phyloP scores from a whole-genome alignment of 2,888 invertebrate genomes.

The Arge pagana region DNA sequence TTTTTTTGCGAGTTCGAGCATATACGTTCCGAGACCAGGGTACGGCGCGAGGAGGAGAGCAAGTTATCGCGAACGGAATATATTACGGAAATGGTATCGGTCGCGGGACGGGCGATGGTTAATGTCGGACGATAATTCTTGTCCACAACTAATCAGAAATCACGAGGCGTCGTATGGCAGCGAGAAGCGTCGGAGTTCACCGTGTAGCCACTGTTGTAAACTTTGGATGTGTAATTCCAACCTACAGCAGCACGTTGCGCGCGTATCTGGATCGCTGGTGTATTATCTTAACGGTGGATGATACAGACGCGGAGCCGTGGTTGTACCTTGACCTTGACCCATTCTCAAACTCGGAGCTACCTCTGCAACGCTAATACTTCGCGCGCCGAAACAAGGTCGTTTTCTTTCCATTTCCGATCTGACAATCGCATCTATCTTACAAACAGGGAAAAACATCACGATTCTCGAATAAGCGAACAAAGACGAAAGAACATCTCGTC shows the following conservation, averaged over 20 bases:
- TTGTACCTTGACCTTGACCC: neutral
- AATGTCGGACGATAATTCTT: slow-evolving; percentile 38
- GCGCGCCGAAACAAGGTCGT: too few relatives aligned
- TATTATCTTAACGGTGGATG: slow-evolving; percentile 34
- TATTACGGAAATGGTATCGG: slow-evolving; percentile 26
- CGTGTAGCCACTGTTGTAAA: slow-evolving; percentile 5
- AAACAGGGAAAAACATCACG: too few relatives aligned
- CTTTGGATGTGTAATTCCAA: slow-evolving; percentile 9
- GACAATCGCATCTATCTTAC: too few relatives aligned
- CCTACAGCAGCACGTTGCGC: too few relatives aligned
- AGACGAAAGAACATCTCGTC: too few relatives aligned
- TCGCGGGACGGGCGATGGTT: slow-evolving; percentile 27
- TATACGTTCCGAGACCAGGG: slow-evolving; percentile 2
- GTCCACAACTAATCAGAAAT: slow-evolving; percentile 36
- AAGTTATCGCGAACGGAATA: slow-evolving; percentile 28
- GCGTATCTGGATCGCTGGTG: neutral
- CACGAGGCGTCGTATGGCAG: slow-evolving; percentile 15
- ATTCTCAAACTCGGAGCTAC: neutral
- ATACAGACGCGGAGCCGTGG: neutral
- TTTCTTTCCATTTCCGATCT: too few relatives aligned
- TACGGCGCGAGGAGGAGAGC: slow-evolving; percentile 23
- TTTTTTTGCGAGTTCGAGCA: neutral
- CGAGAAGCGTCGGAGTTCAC: slow-evolving; percentile 11
- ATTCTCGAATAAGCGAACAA: too few relatives aligned
- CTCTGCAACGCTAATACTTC: neutral